A percentile compares a stretch with the other conserved stretches of the same genome.
These are phyloP conservation scores for Trichechus manatus DNA, from an alignment of 2,113 vertebrate species.

Conservation along the genomic window DNA sequence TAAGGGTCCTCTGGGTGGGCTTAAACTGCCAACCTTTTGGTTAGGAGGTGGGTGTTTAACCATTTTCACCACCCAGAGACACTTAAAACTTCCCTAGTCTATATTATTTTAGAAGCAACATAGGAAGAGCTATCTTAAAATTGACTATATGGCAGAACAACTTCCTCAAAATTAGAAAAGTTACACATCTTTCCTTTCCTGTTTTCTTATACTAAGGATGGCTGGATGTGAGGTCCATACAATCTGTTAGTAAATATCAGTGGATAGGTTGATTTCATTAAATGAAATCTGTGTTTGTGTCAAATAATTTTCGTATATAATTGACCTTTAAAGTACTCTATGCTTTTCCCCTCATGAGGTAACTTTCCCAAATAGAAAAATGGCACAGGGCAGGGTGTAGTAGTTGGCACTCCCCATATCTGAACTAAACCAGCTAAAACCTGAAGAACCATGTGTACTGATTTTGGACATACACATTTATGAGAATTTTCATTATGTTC, in stretches of 20 bases:
- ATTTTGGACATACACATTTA: slow-evolving; percentile 83
- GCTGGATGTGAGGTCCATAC: rapidly evolving
- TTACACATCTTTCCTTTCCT: rapidly evolving
- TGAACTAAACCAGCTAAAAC: not conserved
- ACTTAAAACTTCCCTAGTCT: not conserved
- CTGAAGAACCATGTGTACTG: slow-evolving; percentile 19
- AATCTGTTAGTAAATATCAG: rapidly evolving
- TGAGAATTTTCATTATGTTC: slow-evolving; percentile 86
- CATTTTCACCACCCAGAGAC: not conserved
- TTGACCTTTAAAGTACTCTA: not conserved
- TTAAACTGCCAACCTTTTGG: not conserved
- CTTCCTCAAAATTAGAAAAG: not conserved
- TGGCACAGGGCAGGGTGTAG: not conserved
- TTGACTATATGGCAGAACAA: too few species aligned
- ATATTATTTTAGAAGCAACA: not conserved
- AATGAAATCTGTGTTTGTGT: not conserved
- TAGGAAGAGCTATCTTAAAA: not conserved
- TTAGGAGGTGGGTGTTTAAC: not conserved
- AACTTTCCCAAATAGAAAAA: not conserved
- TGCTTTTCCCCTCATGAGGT: not conserved
- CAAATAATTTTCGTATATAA: not conserved
- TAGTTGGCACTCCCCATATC: rapidly evolving
- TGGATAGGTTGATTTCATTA: not conserved
- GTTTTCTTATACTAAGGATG: rapidly evolving
- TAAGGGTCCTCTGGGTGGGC: too few species aligned